Conservation (phyloP, 2,113 vertebrate species). For the Columba livia region DNA sequence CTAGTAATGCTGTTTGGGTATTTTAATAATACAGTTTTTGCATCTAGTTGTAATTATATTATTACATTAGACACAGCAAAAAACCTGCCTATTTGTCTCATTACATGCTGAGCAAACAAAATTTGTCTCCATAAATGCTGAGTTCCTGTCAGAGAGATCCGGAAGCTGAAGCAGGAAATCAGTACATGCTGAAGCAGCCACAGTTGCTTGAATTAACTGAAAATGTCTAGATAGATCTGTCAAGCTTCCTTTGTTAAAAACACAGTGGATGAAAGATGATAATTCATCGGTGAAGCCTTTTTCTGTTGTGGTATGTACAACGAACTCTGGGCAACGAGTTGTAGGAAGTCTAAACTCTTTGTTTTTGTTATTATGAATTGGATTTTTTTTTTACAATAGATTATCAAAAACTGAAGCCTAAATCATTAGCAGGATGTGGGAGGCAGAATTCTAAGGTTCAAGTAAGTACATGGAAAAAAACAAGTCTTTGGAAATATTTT, state of each 20-base stretch:
- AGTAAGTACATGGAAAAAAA: background rate
- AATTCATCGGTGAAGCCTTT: background rate
- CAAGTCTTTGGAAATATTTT: background rate
- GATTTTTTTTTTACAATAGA: background rate
- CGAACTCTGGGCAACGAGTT: background rate
- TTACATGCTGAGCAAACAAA: slow-evolving; percentile 9
- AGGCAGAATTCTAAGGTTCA: background rate
- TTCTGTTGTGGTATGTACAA: background rate
- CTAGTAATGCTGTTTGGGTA: background rate
- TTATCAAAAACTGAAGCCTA: background rate
- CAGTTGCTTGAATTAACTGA: background rate
- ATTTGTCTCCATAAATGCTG: background rate
- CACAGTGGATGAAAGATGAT: background rate
- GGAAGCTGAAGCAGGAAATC: slow-evolving; percentile 44
- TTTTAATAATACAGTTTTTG: background rate
- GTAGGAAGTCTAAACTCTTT: background rate
- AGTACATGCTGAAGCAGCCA: slow-evolving; percentile 11
- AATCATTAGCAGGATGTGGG: background rate
- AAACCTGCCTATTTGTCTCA: background rate
- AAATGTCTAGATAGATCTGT: background rate
- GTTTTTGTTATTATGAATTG: background rate
- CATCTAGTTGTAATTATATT: background rate
- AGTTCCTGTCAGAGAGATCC: background rate
- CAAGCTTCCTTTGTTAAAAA: slow-evolving; percentile 18
- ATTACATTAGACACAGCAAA: background rate